Base-by-base conservation (phyloP, 2,113 vertebrate species). In the Cromileptes altivelis region DNA sequence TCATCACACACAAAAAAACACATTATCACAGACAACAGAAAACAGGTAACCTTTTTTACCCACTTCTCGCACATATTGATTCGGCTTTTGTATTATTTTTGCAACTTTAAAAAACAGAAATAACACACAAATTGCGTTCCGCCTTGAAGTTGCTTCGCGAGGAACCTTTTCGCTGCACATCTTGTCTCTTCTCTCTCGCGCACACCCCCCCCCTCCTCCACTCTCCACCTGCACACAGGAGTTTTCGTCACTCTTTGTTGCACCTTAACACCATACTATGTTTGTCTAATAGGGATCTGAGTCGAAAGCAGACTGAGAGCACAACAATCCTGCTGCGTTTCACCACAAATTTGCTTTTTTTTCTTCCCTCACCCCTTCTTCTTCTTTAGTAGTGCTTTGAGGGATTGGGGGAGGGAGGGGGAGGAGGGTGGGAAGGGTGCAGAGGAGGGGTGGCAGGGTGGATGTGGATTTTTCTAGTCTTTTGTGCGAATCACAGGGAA, bases 401-500 rank as follows among this genome's bases (percentile, higher is more conserved):
- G 91, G 88, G 89, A 91, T 81, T 11, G 55, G 75, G 50, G 69
- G 70, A 30, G 69, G 76, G 79, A 21, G 61, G 4, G 70, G 72
- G 78, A n/a, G 85, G 75, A 57, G 85, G 78, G 85, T 57, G 89
- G 73, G 64, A 77, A 65, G 84, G 85, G 89, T 82, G 85, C 79
- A 85, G 85, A 42, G 82, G 82, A 78, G 82, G 81, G 80, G 86
- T 79, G 69, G 80, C 75, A 75, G 84, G 90, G 88, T 91, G 92
- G 88, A 92, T 92, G 92, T 94, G 93, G 95, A 93, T 94, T 95
- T 94, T 93, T 95, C 92, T 90, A 91, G 85, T 94, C 94, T 95
- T 95, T 95, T 93, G 92, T 94, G 94, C 86, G 81, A 95, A 95
- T 95, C 93, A 93, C 94, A 94, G 94, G 92, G 91, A 96, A 95